phyloP scores from a whole-genome alignment of 1,140 invertebrate genomes.

The Bombus difficillimus region DNA sequence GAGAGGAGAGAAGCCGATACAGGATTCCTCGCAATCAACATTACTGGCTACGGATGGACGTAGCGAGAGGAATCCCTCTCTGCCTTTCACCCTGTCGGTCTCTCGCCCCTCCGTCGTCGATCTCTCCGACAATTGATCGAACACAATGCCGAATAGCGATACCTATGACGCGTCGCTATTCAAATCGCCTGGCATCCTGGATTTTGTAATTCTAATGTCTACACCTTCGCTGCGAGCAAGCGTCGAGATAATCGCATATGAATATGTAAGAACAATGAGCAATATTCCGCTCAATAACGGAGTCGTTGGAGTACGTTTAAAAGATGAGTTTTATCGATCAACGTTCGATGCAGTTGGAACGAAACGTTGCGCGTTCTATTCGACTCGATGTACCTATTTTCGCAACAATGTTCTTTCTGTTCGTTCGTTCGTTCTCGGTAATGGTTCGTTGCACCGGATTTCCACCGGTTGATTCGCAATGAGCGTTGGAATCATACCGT shows the following conservation, averaged over 20 bases:
- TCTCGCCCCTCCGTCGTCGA: not conserved
- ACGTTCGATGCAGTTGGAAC: not conserved
- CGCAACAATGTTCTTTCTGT: constrained; percentile 20
- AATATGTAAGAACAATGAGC: constrained; percentile 4
- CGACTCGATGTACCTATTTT: not conserved
- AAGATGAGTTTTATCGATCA: not conserved
- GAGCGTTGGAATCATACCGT: constrained; percentile 39
- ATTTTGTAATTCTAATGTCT: constrained; percentile 27
- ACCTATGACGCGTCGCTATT: constrained; percentile 18
- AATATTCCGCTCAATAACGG: constrained; percentile 5
- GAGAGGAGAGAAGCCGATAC: constrained; percentile 50
- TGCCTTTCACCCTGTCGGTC: constrained; percentile 17
- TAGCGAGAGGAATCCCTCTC: constrained; percentile 52
- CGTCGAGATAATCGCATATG: not conserved
- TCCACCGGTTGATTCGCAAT: constrained; percentile 44
- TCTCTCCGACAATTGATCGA: constrained; percentile 14
- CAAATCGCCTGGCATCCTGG: not conserved
- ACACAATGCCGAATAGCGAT: constrained; percentile 18
- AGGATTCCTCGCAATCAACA: constrained; percentile 73
- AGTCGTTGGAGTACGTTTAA: not conserved
- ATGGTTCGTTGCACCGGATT: constrained; percentile 43
- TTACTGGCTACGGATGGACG: constrained; percentile 56
- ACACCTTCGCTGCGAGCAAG: not conserved
- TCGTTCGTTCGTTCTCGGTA: not conserved
- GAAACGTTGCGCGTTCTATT: no score